Evolutionary conservation across 2,888 invertebrate species (phyloP).

Genomic region (Diachrysia chrysitis): DNA sequence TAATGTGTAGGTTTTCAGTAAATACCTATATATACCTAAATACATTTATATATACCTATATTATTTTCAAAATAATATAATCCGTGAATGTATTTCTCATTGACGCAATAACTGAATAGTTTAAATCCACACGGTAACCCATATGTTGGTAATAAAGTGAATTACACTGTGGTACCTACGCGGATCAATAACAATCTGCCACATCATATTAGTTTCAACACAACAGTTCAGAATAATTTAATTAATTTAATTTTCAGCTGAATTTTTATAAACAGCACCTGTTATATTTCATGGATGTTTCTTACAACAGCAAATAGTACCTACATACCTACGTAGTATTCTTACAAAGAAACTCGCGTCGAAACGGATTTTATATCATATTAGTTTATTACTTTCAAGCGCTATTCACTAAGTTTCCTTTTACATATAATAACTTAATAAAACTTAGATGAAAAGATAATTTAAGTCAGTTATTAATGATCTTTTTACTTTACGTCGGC

Average conservation of each 20-base stretch:
- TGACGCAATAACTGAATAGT: not conserved
- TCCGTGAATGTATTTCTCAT: not conserved
- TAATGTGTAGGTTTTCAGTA: not conserved
- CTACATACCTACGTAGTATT: not conserved
- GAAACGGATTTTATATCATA: too few species aligned
- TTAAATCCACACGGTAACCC: conserved; percentile 13
- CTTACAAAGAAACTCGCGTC: too few species aligned
- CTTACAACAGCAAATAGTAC: not conserved
- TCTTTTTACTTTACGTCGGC: too few species aligned
- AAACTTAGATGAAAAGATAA: too few species aligned
- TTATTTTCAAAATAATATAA: not conserved
- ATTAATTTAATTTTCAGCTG: conserved; percentile 47
- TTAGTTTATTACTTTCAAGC: too few species aligned
- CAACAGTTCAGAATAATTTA: conserved; percentile 38
- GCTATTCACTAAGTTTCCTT: too few species aligned
- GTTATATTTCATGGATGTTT: conserved; percentile 8
- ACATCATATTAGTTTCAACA: conserved; percentile 38
- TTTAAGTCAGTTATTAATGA: too few species aligned
- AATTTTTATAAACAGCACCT: conserved; percentile 35
- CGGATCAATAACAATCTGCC: conserved; percentile 33
- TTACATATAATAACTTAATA: too few species aligned
- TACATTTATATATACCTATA: not conserved
- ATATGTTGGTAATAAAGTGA: conserved; percentile 23
- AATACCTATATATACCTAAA: not conserved
- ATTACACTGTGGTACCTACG: conserved; percentile 13